Percentiles rank a stretch among this genome's conserved stretches.
These are phyloP conservation scores for Bolinopsis microptera DNA, from an alignment of 37 sponge, comb jelly and placozoan genomes.

Conservation along the genomic window DNA sequence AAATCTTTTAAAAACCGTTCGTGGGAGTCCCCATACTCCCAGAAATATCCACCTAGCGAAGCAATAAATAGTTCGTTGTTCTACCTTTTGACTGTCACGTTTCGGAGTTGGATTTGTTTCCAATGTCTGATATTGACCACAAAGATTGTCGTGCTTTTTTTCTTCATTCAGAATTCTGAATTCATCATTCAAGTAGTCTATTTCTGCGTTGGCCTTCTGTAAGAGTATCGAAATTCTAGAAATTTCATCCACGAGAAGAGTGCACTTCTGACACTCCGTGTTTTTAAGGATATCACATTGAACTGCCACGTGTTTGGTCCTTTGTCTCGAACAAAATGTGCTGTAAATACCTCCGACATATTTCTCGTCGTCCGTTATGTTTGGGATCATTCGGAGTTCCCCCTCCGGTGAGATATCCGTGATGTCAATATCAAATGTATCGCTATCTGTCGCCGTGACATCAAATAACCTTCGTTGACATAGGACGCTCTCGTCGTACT, in stretches of 20 bases:
- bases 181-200: slow-evolving; percentile 29
- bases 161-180: slow-evolving; percentile 1
- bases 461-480: no score
- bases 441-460: neutral
- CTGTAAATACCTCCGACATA: neutral
- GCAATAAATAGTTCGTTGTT: neutral
- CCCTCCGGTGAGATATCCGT: neutral
- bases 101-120: neutral
- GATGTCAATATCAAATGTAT: no score
- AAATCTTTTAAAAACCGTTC: neutral
- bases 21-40: neutral
- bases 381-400: neutral
- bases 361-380: neutral
- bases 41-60: neutral
- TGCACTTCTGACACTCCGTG: neutral
- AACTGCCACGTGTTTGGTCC: neutral
- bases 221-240: neutral
- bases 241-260: neutral
- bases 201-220: neutral
- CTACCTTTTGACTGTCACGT: neutral
- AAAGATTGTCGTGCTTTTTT: neutral
- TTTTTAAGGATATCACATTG: neutral
- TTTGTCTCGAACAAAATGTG: neutral
- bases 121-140: neutral
- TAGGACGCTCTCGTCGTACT: neutral